Conservation (phyloP, 2,113 vertebrate species). For the Nanorana parkeri region DNA sequence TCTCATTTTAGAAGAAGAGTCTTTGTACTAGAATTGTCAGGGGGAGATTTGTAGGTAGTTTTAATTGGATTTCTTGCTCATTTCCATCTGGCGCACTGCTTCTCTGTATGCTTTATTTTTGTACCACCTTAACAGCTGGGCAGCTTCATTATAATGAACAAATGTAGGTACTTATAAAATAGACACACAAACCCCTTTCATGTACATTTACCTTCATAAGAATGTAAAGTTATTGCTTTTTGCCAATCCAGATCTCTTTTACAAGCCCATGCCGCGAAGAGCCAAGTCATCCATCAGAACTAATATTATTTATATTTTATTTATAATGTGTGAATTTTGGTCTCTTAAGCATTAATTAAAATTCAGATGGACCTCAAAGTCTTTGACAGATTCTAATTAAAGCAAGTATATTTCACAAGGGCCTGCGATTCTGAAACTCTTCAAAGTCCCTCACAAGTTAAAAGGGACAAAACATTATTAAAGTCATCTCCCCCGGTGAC, state of each 20-base stretch:
- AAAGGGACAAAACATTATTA: slow-evolving; percentile 36
- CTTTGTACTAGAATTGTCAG: slow-evolving; percentile 34
- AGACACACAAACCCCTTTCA: slow-evolving; percentile 39
- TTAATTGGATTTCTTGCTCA: slow-evolving; percentile 40
- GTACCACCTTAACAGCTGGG: slow-evolving; percentile 41
- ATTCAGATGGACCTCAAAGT: slow-evolving; percentile 48
- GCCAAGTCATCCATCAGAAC: slow-evolving; percentile 11
- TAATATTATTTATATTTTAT: slow-evolving; percentile 47
- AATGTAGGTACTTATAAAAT: slow-evolving; percentile 36
- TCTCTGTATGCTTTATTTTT: slow-evolving; percentile 4
- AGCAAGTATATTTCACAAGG: slow-evolving; percentile 49
- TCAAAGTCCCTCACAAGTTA: slow-evolving; percentile 53
- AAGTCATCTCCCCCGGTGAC: slow-evolving; percentile 20
- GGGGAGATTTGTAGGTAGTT: slow-evolving; percentile 27
- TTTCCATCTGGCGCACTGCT: slow-evolving; percentile 32
- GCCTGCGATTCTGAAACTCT: slow-evolving; percentile 6
- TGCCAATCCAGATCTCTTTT: slow-evolving; percentile 12
- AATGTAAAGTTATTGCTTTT: slow-evolving; percentile 1
- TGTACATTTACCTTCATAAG: slow-evolving; percentile 23
- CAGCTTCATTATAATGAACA: slow-evolving; percentile 39
- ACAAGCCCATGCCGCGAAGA: not conserved
- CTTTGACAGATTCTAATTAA: slow-evolving; percentile 52
- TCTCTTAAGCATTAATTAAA: slow-evolving; percentile 57
- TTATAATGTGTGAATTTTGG: slow-evolving; percentile 47
- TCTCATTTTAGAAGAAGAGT: slow-evolving; percentile 13